phyloP scores from a whole-genome alignment of 2,888 invertebrate species.

The Allophyes oxyacanthae region DNA sequence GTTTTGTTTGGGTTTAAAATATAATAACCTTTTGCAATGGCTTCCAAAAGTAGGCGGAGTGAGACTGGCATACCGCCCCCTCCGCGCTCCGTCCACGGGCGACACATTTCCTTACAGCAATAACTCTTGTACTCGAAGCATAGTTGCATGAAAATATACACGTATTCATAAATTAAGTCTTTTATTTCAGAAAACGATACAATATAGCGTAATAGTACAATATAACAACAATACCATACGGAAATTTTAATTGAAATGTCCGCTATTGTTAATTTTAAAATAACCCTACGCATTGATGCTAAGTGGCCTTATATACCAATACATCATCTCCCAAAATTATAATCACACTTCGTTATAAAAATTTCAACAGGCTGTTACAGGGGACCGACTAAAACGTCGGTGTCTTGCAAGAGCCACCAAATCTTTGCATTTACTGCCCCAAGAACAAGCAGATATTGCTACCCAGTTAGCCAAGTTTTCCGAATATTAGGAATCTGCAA shows the following conservation, averaged over 20 bases:
- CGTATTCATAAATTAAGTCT: conserved; percentile 83
- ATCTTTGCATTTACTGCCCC: conserved; percentile 6
- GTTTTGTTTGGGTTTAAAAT: too few species aligned
- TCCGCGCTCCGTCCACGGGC: too few species aligned
- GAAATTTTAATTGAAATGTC: conserved; percentile 66
- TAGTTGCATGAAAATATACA: conserved; percentile 27
- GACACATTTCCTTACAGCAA: too few species aligned
- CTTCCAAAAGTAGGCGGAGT: too few species aligned
- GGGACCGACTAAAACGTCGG: conserved; percentile 35
- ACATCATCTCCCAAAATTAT: conserved; percentile 61
- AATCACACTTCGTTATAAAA: conserved; percentile 24
- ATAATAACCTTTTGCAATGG: too few species aligned
- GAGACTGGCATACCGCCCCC: too few species aligned
- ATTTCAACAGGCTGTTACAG: conserved; percentile 39
- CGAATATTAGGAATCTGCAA: conserved; percentile 11
- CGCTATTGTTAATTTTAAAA: conserved; percentile 69
- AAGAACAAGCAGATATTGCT: background rate
- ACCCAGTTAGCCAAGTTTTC: conserved; percentile 2
- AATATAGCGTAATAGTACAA: conserved; percentile 86
- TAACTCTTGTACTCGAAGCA: too few species aligned
- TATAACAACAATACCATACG: conserved; percentile 85
- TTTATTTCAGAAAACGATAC: conserved; percentile 88
- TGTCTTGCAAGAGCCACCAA: conserved; percentile 19
- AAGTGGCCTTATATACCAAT: conserved; percentile 66
- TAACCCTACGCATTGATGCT: conserved; percentile 64